Evolutionary conservation across 2,797 vertebrate genomes (phyloP).

Genomic region (Sebastes iracundus): DNA sequence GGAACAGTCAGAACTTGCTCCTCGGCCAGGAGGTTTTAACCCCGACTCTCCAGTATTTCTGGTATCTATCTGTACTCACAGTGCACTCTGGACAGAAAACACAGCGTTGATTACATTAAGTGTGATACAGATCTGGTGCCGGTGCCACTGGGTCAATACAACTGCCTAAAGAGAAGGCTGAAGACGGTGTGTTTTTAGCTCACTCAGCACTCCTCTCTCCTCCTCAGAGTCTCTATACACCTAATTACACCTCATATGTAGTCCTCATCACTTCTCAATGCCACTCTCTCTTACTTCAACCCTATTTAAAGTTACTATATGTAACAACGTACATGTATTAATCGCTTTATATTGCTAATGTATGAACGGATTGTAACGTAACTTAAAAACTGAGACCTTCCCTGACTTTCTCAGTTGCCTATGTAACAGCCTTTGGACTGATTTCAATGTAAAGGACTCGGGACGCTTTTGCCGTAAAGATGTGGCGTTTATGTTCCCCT

Average conservation of each 20-base stretch:
- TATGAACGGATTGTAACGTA: neutral
- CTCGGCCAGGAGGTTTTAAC: neutral
- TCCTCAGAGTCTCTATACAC: slow-evolving; percentile 16
- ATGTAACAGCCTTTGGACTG: neutral
- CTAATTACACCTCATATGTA: slow-evolving; percentile 29
- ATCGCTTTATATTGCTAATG: no score
- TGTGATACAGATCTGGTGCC: slow-evolving; percentile 52
- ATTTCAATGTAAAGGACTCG: neutral
- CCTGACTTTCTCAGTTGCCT: neutral
- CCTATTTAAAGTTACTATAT: neutral
- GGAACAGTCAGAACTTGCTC: neutral
- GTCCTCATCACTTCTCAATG: neutral
- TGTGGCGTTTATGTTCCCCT: neutral
- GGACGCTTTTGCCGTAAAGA: neutral
- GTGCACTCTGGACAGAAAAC: slow-evolving; percentile 41
- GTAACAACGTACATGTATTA: neutral
- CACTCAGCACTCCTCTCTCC: slow-evolving; percentile 37
- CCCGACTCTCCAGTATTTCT: neutral
- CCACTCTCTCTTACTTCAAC: neutral
- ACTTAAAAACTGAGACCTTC: neutral
- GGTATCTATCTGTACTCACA: slow-evolving; percentile 18
- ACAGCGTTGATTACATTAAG: slow-evolving; percentile 60
- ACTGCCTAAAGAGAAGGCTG: slow-evolving; percentile 42
- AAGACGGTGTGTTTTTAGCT: slow-evolving; percentile 29
- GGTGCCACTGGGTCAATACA: slow-evolving; percentile 59